These are phyloP conservation scores for Listrodromus nycthemerus DNA, from an alignment of 2,888 invertebrate genomes.

Conservation along the genomic window DNA sequence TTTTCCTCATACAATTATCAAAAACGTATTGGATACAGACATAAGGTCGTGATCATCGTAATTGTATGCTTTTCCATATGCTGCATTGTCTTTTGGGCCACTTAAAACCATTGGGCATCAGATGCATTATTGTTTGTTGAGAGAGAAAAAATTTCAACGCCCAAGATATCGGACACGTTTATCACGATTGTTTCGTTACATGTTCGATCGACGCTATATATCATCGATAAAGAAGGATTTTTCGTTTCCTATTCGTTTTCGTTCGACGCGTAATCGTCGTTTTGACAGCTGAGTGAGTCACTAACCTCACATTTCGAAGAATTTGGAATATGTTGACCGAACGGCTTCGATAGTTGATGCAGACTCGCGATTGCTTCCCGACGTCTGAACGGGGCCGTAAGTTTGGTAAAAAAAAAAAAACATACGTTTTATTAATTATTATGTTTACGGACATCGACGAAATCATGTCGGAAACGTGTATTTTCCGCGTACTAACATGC, in stretches of 20 bases:
- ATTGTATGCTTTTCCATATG: conserved; percentile 5
- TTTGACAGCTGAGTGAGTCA: conserved; percentile 34
- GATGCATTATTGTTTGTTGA: background rate
- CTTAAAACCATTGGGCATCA: background rate
- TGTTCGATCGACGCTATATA: background rate
- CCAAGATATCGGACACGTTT: background rate
- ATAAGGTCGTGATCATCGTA: background rate
- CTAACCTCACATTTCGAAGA: conserved; percentile 38
- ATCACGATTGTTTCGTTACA: background rate
- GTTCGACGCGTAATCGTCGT: conserved; percentile 5
- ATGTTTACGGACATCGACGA: background rate
- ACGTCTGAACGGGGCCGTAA: background rate
- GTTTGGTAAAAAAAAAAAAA: background rate
- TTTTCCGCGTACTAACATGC: background rate
- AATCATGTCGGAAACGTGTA: background rate
- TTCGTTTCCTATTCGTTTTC: background rate
- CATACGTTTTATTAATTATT: background rate
- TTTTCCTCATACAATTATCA: background rate
- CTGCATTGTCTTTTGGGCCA: background rate
- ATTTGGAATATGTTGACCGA: background rate
- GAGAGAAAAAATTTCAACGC: background rate
- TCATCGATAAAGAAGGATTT: background rate
- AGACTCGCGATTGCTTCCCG: background rate
- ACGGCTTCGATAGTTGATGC: background rate
- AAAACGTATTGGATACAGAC: background rate